A percentile compares a stretch with the other conserved stretches of the same genome.
Conservation (phyloP, 2,888 invertebrate species). For the Lasiommata megera region DNA sequence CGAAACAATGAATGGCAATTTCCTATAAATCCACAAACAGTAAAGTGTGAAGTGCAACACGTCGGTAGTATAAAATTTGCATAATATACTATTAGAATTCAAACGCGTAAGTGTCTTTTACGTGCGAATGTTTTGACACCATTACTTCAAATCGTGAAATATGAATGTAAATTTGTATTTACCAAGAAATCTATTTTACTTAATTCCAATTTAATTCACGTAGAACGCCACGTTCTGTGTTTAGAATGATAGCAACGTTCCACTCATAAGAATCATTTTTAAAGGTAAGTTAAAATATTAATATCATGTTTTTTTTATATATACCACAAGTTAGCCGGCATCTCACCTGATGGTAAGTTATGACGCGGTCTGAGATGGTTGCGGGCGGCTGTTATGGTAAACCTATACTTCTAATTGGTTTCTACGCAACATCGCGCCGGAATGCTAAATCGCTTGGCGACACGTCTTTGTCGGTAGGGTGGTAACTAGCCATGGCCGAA, state of each 20-base stretch:
- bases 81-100: conserved; percentile 49
- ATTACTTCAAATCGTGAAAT: conserved; percentile 25
- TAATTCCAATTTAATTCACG: conserved; percentile 3
- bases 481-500: too few relatives aligned
- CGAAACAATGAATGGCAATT: conserved; percentile 22
- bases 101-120: conserved; percentile 30
- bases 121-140: conserved; percentile 34
- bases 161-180: conserved; percentile 10
- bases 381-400: too few relatives aligned
- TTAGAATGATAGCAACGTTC: conserved; percentile 3
- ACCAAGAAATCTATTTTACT: conserved; percentile 12
- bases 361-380: too few relatives aligned
- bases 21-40: conserved; percentile 23
- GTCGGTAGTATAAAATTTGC: conserved; percentile 48
- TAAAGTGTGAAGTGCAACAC: conserved; percentile 32
- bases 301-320: too few relatives aligned
- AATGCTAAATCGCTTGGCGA: too few relatives aligned
- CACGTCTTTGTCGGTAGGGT: too few relatives aligned
- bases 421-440: too few relatives aligned
- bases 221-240: neutral
- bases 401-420: too few relatives aligned
- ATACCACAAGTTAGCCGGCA: too few relatives aligned
- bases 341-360: too few relatives aligned
- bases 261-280: neutral
- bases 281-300: too few relatives aligned